A percentile compares a stretch with the other conserved stretches of the same genome.
These are phyloP conservation scores for Mesoligia furuncula DNA, from an alignment of 2,888 invertebrate genomes.

Conservation along the genomic window DNA sequence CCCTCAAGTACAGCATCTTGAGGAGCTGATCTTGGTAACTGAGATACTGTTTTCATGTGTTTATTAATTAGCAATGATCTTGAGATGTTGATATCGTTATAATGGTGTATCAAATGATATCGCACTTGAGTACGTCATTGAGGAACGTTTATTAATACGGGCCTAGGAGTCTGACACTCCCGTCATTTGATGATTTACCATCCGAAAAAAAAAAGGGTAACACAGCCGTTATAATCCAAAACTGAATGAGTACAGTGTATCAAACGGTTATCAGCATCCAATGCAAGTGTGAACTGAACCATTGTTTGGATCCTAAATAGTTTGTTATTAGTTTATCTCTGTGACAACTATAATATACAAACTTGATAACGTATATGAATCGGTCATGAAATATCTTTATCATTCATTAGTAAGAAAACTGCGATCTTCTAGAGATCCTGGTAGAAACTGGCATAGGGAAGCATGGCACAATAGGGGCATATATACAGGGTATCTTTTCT, in stretches of 20 bases:
- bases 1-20: no score
- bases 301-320: slow-evolving; percentile 26
- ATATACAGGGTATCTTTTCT: no score
- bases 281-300: slow-evolving; percentile 21
- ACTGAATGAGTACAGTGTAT: slow-evolving; percentile 24
- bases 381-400: neutral
- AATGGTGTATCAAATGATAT: no score
- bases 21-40: no score
- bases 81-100: no score
- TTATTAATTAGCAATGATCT: no score
- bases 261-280: neutral
- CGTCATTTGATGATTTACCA: no score
- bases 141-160: no score
- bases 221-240: neutral
- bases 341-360: neutral
- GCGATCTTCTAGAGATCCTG: neutral
- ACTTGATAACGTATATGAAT: neutral
- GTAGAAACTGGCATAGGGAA: neutral
- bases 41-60: no score
- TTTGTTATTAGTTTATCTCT: slow-evolving; percentile 23
- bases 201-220: no score
- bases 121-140: no score
- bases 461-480: neutral
- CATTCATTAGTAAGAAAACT: neutral
- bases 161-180: no score